These are phyloP conservation scores for Azemiops feae DNA, from an alignment of 2,113 vertebrate genomes.

Conservation along the genomic window DNA sequence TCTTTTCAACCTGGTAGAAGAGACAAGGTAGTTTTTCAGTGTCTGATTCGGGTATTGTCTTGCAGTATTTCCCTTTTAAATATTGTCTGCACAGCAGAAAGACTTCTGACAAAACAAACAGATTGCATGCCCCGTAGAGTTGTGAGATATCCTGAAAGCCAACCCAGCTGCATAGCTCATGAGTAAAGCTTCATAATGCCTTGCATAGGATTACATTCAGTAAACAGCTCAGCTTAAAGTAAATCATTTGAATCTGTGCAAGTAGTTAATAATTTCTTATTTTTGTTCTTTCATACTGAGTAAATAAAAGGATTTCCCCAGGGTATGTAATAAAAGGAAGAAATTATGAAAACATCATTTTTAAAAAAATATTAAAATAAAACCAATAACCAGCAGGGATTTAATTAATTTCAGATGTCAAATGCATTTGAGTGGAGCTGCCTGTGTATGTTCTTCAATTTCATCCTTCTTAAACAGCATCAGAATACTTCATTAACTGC, in stretches of 20 bases:
- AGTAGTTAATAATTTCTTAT: slow-evolving; percentile 20
- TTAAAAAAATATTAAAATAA: slow-evolving; percentile 2
- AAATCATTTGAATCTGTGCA: slow-evolving; percentile 2
- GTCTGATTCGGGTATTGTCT: not conserved
- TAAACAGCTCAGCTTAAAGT: not conserved
- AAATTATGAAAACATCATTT: slow-evolving; percentile 23
- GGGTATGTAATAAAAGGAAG: slow-evolving; percentile 4
- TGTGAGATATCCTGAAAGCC: not conserved
- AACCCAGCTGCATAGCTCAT: not conserved
- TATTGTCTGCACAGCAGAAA: not conserved
- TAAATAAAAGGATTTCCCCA: slow-evolving; percentile 19
- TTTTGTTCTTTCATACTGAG: slow-evolving; percentile 3
- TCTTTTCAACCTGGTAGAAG: too few relatives aligned
- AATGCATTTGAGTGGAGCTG: not conserved
- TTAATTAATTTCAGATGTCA: slow-evolving; percentile 36
- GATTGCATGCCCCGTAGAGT: not conserved
- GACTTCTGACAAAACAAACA: not conserved
- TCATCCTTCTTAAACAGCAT: not conserved
- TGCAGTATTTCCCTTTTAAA: not conserved
- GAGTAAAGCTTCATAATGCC: slow-evolving; percentile 6
- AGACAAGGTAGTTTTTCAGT: not conserved
- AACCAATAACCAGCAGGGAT: not conserved
- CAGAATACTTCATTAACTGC: not conserved
- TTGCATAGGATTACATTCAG: not conserved
- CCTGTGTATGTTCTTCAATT: slow-evolving; percentile 20